Percentiles rank a stretch among this genome's conserved stretches.
Conservation (phyloP, 2,888 invertebrate species). For the Cosmorhoe ocellata region DNA sequence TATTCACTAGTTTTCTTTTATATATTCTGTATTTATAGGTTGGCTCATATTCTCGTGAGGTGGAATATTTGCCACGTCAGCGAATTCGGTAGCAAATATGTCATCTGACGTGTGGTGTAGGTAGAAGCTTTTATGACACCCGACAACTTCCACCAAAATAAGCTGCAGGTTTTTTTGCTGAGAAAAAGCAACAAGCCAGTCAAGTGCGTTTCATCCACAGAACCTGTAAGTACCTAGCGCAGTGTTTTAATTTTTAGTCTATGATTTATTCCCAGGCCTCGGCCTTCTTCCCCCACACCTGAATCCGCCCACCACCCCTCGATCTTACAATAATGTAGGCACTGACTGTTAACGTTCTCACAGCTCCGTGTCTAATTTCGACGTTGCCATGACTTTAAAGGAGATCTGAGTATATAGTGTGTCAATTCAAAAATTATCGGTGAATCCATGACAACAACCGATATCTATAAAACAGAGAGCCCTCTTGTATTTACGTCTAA, state of each 20-base stretch:
- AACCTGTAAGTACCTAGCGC: slow-evolving; percentile 15
- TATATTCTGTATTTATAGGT: background rate
- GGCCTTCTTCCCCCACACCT: slow-evolving; percentile 28
- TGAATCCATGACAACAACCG: slow-evolving; percentile 6
- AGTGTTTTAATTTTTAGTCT: slow-evolving; percentile 33
- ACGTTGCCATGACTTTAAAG: slow-evolving; percentile 60
- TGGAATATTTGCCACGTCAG: slow-evolving; percentile 6
- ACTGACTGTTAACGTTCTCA: slow-evolving; percentile 43
- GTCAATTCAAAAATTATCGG: background rate
- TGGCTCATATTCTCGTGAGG: background rate
- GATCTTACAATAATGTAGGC: slow-evolving; percentile 23
- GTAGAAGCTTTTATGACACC: background rate
- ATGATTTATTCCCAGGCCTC: slow-evolving; percentile 35
- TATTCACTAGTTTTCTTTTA: too few relatives aligned
- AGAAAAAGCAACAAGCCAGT: too few relatives aligned
- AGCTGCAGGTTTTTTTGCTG: background rate
- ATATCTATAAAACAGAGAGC: background rate
- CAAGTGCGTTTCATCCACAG: background rate
- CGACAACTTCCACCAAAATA: background rate
- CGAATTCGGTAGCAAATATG: slow-evolving; percentile 16
- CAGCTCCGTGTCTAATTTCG: slow-evolving; percentile 50
- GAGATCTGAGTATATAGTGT: slow-evolving; percentile 24
- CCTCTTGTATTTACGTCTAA: background rate
- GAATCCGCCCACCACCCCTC: slow-evolving; percentile 18
- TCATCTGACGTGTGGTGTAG: slow-evolving; percentile 1